These are phyloP conservation scores for Calidris pygmaea DNA, from an alignment of 2,113 vertebrate genomes.

Conservation along the genomic window DNA sequence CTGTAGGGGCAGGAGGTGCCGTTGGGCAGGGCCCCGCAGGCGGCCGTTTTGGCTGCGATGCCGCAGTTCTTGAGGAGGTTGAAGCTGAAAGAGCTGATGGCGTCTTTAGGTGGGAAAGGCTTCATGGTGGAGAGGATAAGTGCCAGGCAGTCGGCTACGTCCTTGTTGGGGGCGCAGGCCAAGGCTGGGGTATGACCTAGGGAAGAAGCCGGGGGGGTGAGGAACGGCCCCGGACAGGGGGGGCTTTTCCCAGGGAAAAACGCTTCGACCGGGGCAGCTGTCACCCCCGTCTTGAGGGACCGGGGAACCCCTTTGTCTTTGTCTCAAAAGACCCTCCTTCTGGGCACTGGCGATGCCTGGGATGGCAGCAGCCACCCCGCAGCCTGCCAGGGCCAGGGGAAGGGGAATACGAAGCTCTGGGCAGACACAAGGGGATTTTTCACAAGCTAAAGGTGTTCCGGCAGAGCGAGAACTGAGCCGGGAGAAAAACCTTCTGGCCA, in stretches of 20 bases:
- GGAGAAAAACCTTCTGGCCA: neutral
- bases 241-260: neutral
- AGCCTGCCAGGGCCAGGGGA: neutral
- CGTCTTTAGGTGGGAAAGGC: constrained; percentile 92
- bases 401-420: rapidly evolving
- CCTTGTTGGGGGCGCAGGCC: constrained; percentile 97
- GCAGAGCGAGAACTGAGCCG: neutral
- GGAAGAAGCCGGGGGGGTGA: neutral
- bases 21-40: constrained; percentile 79
- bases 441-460: neutral
- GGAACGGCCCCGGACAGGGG: rapidly evolving
- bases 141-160: constrained; percentile 95
- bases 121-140: constrained; percentile 99
- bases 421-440: neutral
- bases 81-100: constrained; percentile 86
- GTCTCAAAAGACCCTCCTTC: neutral
- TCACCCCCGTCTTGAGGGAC: rapidly evolving
- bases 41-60: constrained; percentile 82
- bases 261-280: rapidly evolving
- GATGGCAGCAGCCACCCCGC: neutral
- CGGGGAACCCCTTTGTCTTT: rapidly evolving
- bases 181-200: constrained; percentile 92
- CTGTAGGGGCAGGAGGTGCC: constrained; percentile 77
- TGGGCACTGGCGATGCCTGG: neutral
- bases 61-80: constrained; percentile 93